Conservation (phyloP, 2,113 vertebrate genomes). For the Ranitomeya variabilis region DNA sequence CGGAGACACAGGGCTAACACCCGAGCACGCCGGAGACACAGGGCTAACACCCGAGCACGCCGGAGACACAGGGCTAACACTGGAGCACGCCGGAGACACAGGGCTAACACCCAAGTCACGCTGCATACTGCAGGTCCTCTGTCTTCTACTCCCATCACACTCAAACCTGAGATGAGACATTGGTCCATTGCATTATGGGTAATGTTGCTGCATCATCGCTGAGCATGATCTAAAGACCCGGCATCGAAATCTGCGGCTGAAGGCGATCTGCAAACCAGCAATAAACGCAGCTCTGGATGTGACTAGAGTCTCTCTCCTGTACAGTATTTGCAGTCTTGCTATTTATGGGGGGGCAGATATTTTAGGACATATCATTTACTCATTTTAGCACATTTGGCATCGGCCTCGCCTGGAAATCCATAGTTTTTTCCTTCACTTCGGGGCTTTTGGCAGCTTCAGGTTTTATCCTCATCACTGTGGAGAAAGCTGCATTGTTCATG, state of each 20-base stretch:
- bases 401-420: not conserved
- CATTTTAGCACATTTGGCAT: not conserved
- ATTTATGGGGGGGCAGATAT: not conserved
- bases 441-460: not conserved
- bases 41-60: too few relatives aligned
- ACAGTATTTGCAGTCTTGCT: not conserved
- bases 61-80: too few relatives aligned
- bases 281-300: not conserved
- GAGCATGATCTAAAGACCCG: too few relatives aligned
- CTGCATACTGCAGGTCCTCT: too few relatives aligned
- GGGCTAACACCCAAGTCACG: too few relatives aligned
- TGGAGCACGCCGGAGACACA: too few relatives aligned
- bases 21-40: too few relatives aligned
- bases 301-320: not conserved
- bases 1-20: too few relatives aligned
- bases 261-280: not conserved
- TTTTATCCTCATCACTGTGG: not conserved
- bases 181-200: not conserved
- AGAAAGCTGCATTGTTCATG: not conserved
- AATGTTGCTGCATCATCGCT: not conserved
- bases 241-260: too few relatives aligned
- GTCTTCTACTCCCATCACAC: too few relatives aligned
- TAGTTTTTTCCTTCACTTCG: not conserved
- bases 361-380: not conserved
- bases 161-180: too few relatives aligned